Base-by-base conservation (phyloP, 2,888 invertebrate species). In the Dascillus cervinus region DNA sequence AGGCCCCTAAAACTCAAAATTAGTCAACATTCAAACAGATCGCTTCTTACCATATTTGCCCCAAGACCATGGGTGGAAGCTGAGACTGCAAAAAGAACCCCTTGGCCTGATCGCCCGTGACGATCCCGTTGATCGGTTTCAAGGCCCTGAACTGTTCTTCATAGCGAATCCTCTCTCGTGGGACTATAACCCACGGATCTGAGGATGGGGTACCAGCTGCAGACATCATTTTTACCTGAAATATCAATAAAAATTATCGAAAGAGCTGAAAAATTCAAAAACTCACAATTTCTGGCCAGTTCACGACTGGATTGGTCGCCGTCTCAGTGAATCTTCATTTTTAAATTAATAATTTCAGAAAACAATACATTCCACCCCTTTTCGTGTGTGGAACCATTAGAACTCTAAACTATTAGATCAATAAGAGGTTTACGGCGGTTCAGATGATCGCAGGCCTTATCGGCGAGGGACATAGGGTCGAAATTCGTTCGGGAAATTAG, bases 21-120 rank as follows among this genome's bases (percentile, higher is more conserved):
- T 31, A 17, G 8, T n/a, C n/a, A n/a, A n/a, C n/a, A n/a, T n/a
- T n/a, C n/a, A n/a, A n/a, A 6, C 17, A 17, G 8, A 17, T 17
- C 17, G 4, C 8, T 43, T 41, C 62, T 65, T 75, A 88, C 97
- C 98, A 98, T 64, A 98, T 95, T 62, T 94, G 87, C 3, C 95
- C 96, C 22, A 98, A 72, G 29, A 91, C 69, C 2, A 79, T 72
- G 1, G 94, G 89, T 3, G 94, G 88, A 41, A 98, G 71, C 56
- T 92, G 91, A 1, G 95, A 92, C 68, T 82, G 69, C 40, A 97
- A 67, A 58, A 98, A 81, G 60, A 97, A 91, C 28, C 85, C 80
- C 65, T 95, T 90, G 1, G 95, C 97, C 58, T 92, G 91, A 33
- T 84, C 87, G 1, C 92, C 96, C 10, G 89, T 90, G 8, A 97